These are phyloP conservation scores for Formicarius rufipectus DNA, from an alignment of 2,113 vertebrate species.

Conservation along the genomic window DNA sequence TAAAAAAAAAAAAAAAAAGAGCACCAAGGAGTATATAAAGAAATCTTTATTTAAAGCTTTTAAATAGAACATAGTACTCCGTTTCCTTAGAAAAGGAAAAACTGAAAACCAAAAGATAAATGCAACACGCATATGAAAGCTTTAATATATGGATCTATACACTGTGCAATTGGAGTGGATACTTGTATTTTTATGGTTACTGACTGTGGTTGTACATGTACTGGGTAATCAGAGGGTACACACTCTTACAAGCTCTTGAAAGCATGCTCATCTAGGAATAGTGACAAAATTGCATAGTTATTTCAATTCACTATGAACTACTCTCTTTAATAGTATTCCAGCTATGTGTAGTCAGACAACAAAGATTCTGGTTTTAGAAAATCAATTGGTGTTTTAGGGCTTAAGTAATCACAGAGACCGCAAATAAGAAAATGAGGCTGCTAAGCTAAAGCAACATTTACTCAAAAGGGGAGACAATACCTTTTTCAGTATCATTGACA, in stretches of 20 bases:
- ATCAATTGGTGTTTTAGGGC: not conserved
- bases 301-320: not conserved
- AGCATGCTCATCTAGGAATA: rapidly evolving
- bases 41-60: slow-evolving; percentile 56
- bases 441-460: not conserved
- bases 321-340: not conserved
- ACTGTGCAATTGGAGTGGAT: not conserved
- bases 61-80: not conserved
- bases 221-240: too few species aligned
- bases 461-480: not conserved
- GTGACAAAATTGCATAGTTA: not conserved
- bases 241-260: not conserved
- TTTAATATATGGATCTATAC: not conserved
- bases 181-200: not conserved
- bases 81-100: not conserved
- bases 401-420: rapidly evolving
- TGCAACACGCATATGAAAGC: rapidly evolving
- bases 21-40: not conserved
- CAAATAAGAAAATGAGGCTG: not conserved
- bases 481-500: not conserved
- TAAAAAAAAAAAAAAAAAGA: not conserved
- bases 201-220: rapidly evolving
- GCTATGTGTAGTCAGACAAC: not conserved
- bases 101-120: not conserved
- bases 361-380: not conserved